Base-by-base conservation (phyloP, 2,797 vertebrate species). In the Sylvilagus floridanus region DNA sequence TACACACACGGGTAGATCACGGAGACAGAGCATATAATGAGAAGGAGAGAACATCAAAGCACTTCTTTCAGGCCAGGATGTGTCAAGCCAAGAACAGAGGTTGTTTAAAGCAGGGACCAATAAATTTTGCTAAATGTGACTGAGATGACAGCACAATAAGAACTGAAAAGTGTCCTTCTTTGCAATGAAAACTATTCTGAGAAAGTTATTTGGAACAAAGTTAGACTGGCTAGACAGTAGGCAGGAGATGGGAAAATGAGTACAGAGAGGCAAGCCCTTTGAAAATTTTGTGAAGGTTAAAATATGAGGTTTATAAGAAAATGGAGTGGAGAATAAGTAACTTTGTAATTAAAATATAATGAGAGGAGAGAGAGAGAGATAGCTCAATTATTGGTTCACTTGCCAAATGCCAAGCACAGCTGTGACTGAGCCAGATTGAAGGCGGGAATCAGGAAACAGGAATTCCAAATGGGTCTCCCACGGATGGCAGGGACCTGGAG, bases 61-160 rank as follows among this genome's bases (percentile, higher is more conserved):
- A 82, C 30, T 92, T 69, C 68, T 75, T 4, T 71, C 7, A 47
- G 4, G 19, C 19, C n/a, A 68, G 14, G 35, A 4, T 72, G 30
- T 24, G 5, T 75, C 50, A 72, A 89, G 37, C 8, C 37, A 69
- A 50, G 50, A 84, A 11, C 81, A 84, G 42, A 37, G 35, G 54
- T 7, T 42, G 17, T 57, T 95, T 54, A 90, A 87, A 72, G 22
- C 90, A 84, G 50, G n/a, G 16, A 72, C 63, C 17, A 47, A 3
- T 63, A 26, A 0, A 68, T 87, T 57, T 42, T 47, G 4, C 26
- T 92, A 62, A 84, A 75, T 62, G 4, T 79, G 62, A 12, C 16
- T 94, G 35, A 96, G 76, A 69, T 66, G n/a, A 87, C 28, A 96
- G 54, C 22, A 68, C 32, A 1, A 2, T 66, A 50, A 90, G 30